Conservation (phyloP, 2,797 vertebrate genomes). For the Microcaecilia unicolor region DNA sequence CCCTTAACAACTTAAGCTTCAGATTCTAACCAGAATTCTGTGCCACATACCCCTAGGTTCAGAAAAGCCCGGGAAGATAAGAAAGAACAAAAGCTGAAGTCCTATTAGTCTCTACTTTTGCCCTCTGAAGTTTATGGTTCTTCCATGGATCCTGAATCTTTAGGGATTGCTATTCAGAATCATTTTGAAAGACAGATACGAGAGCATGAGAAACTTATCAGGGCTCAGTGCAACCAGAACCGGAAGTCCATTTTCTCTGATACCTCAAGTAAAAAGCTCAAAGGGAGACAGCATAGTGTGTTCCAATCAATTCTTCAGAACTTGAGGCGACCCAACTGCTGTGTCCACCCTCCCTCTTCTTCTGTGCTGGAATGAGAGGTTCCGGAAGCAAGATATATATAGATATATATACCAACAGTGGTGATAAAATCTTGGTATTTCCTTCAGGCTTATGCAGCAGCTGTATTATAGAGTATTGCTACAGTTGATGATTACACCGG, state of each 20-base stretch:
- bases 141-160: slow-evolving; percentile 84
- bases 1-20: slow-evolving; percentile 7
- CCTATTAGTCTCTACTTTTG: slow-evolving; percentile 47
- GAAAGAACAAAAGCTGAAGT: slow-evolving; percentile 16
- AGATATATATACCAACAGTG: not conserved
- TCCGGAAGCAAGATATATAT: not conserved
- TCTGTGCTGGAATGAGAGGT: slow-evolving; percentile 72
- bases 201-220: slow-evolving; percentile 84
- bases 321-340: slow-evolving; percentile 88
- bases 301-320: slow-evolving; percentile 91
- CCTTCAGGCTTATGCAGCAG: slow-evolving; percentile 9
- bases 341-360: slow-evolving; percentile 74
- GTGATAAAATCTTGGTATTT: slow-evolving; percentile 3
- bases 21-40: slow-evolving; percentile 3
- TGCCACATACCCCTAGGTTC: slow-evolving; percentile 5
- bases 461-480: no score
- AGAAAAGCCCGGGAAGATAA: slow-evolving; percentile 31
- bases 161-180: slow-evolving; percentile 94
- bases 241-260: slow-evolving; percentile 77
- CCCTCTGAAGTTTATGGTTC: slow-evolving; percentile 98
- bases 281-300: slow-evolving; percentile 73
- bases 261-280: slow-evolving; percentile 54
- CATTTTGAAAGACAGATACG: slow-evolving; percentile 93
- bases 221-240: slow-evolving; percentile 53
- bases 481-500: no score